Evolutionary conservation across 2,888 invertebrate species (phyloP).

Genomic region (Callinectes sapidus): DNA sequence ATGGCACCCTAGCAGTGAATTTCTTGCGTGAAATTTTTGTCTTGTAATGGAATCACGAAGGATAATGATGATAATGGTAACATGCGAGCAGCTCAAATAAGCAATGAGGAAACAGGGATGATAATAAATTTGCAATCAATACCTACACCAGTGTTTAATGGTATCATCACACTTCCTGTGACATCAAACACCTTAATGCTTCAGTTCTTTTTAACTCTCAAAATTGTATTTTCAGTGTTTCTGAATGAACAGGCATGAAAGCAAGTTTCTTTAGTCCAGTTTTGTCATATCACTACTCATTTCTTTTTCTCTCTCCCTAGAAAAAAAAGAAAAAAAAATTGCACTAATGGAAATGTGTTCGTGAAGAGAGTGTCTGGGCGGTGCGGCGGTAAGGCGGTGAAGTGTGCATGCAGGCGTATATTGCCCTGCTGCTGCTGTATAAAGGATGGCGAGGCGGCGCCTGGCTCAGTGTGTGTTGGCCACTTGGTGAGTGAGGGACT

Average conservation of each 20-base stretch:
- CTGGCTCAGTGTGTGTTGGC: constrained; percentile 18
- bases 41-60: not conserved
- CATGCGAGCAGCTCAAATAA: not conserved
- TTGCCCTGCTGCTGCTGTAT: constrained; percentile 29
- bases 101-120: not conserved
- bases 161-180: not conserved
- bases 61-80: not conserved
- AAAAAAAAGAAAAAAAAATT: not conserved
- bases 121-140: not conserved
- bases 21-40: no score
- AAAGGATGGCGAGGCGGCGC: constrained; percentile 7
- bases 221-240: not conserved
- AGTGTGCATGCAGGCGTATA: constrained; percentile 1
- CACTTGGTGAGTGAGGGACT: not conserved
- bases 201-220: not conserved
- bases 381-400: not conserved
- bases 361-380: not conserved
- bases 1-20: no score
- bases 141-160: not conserved
- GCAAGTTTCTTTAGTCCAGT: not conserved
- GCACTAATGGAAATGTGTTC: not conserved
- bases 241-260: not conserved
- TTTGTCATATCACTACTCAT: not conserved
- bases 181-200: not conserved
- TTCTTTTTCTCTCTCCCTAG: no score